Evolutionary conservation across 2,113 vertebrate species (phyloP).

Genomic region (Rattus rattus): DNA sequence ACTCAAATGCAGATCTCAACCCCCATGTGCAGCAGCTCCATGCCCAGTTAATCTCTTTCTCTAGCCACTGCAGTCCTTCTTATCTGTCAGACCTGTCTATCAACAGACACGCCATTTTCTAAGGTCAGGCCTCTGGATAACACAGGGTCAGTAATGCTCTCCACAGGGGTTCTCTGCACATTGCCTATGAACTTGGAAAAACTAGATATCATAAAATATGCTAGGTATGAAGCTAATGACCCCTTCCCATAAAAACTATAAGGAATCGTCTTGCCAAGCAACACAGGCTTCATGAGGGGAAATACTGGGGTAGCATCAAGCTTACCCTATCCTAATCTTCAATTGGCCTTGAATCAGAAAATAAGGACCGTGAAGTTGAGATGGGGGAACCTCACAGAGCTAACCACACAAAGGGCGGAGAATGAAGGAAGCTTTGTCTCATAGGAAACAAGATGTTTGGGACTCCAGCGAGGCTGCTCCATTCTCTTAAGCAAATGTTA

Average conservation of each 20-base stretch:
- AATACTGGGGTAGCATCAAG: not conserved
- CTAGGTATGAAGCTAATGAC: not conserved
- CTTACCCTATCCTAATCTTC: conserved; percentile 12
- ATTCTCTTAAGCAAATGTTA: not conserved
- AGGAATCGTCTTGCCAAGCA: not conserved
- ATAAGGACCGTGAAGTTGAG: not conserved
- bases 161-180: not conserved
- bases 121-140: not conserved
- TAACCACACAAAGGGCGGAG: not conserved
- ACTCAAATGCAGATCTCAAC: not conserved
- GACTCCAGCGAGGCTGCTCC: not conserved
- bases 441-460: conserved; percentile 18
- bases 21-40: not conserved
- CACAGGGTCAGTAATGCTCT: not conserved
- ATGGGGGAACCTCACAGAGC: not conserved
- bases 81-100: not conserved
- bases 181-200: not conserved
- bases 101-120: not conserved
- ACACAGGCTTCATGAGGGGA: not conserved
- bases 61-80: not conserved
- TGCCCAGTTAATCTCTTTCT: not conserved
- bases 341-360: not conserved
- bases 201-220: not conserved
- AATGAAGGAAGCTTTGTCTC: not conserved
- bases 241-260: not conserved